phyloP scores from a whole-genome alignment of 2,113 vertebrate species.

The Mobula birostris region DNA sequence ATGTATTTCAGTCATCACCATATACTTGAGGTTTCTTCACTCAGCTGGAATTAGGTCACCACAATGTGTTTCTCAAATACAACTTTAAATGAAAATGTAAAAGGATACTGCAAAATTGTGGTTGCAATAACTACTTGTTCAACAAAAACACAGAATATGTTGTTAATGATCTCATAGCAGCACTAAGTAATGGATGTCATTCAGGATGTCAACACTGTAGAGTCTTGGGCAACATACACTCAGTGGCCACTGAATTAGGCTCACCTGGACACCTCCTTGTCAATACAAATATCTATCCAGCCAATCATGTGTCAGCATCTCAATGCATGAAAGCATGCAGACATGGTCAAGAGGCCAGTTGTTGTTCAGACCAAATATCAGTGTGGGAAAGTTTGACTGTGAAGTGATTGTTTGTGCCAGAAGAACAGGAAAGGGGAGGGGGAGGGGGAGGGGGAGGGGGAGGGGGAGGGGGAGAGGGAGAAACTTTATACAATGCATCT shows the following conservation, averaged over 20 bases:
- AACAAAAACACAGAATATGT: neutral
- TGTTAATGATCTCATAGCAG: neutral
- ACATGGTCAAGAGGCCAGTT: no score
- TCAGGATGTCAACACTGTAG: no score
- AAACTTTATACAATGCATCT: no score
- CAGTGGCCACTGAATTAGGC: no score
- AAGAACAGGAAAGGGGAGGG: no score
- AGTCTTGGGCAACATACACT: neutral
- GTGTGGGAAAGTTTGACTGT: neutral
- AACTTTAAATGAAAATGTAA: neutral
- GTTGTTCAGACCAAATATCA: no score
- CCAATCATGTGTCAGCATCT: no score
- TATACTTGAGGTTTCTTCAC: neutral
- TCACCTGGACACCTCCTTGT: no score
- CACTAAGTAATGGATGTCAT: neutral
- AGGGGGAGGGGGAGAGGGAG: no score
- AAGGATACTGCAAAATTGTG: neutral
- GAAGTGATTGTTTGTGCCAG: neutral
- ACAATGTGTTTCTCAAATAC: neutral
- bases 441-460: no score
- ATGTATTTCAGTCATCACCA: neutral
- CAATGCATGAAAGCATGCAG: no score
- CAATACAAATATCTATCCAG: no score
- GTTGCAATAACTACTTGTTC: neutral
- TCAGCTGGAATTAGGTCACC: neutral